A percentile compares a stretch with the other conserved stretches of the same genome.
These are phyloP conservation scores for Amblyjoppa proteus DNA, from an alignment of 2,888 invertebrate species.

Conservation along the genomic window DNA sequence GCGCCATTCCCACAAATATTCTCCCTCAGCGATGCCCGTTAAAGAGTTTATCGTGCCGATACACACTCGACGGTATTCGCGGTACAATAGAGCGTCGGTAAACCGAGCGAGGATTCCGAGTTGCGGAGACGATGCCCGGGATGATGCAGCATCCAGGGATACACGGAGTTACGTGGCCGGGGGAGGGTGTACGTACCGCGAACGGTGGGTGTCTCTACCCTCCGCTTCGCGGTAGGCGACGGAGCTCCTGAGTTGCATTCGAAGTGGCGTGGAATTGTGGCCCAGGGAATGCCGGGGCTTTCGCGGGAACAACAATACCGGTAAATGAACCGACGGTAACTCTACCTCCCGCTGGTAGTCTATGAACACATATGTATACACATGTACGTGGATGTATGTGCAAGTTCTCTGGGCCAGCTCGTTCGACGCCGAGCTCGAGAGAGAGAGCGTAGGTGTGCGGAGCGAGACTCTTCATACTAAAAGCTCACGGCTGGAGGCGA, in stretches of 20 bases:
- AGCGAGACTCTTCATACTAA: background rate
- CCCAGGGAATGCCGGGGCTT: conserved; percentile 37
- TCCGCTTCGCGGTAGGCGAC: conserved; percentile 22
- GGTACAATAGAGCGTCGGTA: background rate
- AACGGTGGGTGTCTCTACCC: background rate
- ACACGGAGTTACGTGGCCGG: conserved; percentile 7
- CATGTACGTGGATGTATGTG: background rate
- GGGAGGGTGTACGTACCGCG: background rate
- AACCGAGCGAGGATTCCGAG: background rate
- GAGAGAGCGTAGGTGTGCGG: background rate
- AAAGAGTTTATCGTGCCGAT: background rate
- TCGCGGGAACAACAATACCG: conserved; percentile 79
- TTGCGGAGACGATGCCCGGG: background rate
- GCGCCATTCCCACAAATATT: too few species aligned
- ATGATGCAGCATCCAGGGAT: conserved; percentile 8
- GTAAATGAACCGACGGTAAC: conserved; percentile 82
- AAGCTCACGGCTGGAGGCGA: too few species aligned
- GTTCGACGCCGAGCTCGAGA: background rate
- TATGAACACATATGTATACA: conserved; percentile 2
- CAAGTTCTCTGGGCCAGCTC: conserved; percentile 11
- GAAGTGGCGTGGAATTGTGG: conserved; percentile 67
- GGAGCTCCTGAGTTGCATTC: conserved; percentile 66
- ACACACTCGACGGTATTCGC: conserved; percentile 1
- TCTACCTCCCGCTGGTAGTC: conserved; percentile 57
- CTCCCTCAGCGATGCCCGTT: background rate